These are phyloP conservation scores for Heterotis niloticus DNA, from an alignment of 2,113 vertebrate genomes.

Conservation along the genomic window DNA sequence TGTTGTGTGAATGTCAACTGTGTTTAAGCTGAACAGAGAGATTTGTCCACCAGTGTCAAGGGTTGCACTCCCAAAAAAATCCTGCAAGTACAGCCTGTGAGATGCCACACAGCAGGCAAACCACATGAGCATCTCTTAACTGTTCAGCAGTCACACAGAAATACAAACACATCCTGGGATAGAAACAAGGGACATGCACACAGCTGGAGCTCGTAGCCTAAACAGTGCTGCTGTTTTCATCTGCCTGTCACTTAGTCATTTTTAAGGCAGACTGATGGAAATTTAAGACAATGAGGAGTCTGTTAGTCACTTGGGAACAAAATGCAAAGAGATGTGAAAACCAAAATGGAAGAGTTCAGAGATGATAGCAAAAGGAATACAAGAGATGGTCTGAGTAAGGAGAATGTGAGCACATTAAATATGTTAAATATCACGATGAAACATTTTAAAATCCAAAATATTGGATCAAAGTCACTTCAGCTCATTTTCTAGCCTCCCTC, in stretches of 20 bases:
- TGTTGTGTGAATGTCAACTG: not conserved
- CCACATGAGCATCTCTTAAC: not conserved
- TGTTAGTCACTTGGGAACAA: not conserved
- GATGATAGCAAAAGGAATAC: not conserved
- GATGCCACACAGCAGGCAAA: not conserved
- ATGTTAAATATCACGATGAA: not conserved
- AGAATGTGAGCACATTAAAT: not conserved
- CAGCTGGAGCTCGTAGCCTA: not conserved
- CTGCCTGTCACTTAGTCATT: not conserved
- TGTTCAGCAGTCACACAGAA: not conserved
- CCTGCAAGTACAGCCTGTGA: not conserved
- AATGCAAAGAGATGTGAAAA: not conserved
- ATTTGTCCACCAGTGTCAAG: not conserved
- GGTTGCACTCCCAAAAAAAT: constrained; percentile 8
- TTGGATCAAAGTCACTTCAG: not conserved
- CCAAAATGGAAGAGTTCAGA: not conserved
- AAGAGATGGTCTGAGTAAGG: not conserved
- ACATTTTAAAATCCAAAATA: too few relatives aligned
- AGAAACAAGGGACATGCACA: not conserved
- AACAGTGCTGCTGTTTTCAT: constrained; percentile 3
- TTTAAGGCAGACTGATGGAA: constrained; percentile 18
- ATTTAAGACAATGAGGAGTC: not conserved
- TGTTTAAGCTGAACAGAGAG: not conserved
- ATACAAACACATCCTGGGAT: not conserved
- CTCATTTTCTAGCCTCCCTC: not conserved